Conservation (phyloP, 2,113 vertebrate genomes). For the Dinomys branickii region DNA sequence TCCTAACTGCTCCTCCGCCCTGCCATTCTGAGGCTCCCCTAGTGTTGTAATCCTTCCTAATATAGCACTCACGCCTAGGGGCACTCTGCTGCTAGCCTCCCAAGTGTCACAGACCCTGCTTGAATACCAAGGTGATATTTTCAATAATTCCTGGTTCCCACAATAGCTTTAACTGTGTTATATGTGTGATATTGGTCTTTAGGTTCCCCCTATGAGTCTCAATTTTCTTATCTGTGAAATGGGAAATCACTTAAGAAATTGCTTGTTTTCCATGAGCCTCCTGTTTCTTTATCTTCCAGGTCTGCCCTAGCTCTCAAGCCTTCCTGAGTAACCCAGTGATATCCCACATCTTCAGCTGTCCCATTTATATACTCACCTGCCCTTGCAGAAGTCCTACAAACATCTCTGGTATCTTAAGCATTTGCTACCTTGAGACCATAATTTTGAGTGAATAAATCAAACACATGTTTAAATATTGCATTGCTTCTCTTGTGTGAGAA, state of each 20-base stretch:
- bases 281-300: conserved; percentile 4
- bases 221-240: conserved; percentile 1
- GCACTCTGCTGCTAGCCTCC: neutral
- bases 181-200: neutral
- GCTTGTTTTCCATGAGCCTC: neutral
- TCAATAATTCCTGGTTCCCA: neutral
- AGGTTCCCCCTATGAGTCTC: conserved; percentile 12
- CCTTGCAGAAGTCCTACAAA: neutral
- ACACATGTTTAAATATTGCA: neutral
- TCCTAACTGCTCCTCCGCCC: neutral
- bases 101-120: neutral
- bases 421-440: neutral
- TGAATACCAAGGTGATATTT: neutral
- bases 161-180: neutral
- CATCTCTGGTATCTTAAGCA: neutral
- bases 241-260: neutral
- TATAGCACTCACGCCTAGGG: neutral
- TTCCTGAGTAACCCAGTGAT: neutral
- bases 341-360: neutral
- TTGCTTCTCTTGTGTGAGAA: neutral
- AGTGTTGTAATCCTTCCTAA: conserved; percentile 13
- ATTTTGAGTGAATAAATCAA: neutral
- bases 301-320: neutral
- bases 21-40: neutral
- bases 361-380: neutral